Percentiles rank a stretch among this genome's conserved stretches.
These are phyloP conservation scores for Scaptomyza parva DNA, from an alignment of 2,888 invertebrate genomes.

Conservation along the genomic window DNA sequence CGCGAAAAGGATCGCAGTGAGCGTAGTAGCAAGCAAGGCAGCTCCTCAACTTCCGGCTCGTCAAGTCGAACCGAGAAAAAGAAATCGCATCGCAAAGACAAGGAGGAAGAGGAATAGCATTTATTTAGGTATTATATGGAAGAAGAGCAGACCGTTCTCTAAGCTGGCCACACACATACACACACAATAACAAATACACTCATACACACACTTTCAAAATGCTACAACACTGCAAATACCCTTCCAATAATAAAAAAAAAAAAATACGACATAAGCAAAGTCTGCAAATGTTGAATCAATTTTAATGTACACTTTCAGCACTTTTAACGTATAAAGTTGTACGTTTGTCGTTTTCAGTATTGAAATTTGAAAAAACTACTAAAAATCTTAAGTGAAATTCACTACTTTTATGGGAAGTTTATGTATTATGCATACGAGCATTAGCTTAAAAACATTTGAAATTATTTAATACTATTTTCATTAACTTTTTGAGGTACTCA, in stretches of 20 bases:
- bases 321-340: too few species aligned
- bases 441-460: too few species aligned
- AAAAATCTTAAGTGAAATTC: too few species aligned
- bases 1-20: conserved; percentile 87
- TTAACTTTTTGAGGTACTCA: too few species aligned
- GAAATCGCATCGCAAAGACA: conserved; percentile 90
- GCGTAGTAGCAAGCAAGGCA: conserved; percentile 69
- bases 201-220: conserved; percentile 7
- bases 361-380: too few species aligned
- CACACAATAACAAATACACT: conserved; percentile 13
- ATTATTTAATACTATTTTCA: too few species aligned
- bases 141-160: conserved; percentile 45
- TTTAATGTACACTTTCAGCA: not conserved
- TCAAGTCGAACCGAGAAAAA: conserved; percentile 87
- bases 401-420: too few species aligned
- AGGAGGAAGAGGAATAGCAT: conserved; percentile 89
- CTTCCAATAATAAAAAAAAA: conserved; percentile 60
- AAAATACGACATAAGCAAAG: conserved; percentile 35
- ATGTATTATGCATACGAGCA: too few species aligned
- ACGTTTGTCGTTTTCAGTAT: too few species aligned
- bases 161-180: conserved; percentile 28
- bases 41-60: conserved; percentile 53
- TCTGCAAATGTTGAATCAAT: not conserved
- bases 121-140: conserved; percentile 64
- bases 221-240: conserved; percentile 36